Evolutionary conservation across 2,888 invertebrate genomes (phyloP), one percentile per base, ranked within the genome.

Genomic region (Diarsia dahlii): DNA sequence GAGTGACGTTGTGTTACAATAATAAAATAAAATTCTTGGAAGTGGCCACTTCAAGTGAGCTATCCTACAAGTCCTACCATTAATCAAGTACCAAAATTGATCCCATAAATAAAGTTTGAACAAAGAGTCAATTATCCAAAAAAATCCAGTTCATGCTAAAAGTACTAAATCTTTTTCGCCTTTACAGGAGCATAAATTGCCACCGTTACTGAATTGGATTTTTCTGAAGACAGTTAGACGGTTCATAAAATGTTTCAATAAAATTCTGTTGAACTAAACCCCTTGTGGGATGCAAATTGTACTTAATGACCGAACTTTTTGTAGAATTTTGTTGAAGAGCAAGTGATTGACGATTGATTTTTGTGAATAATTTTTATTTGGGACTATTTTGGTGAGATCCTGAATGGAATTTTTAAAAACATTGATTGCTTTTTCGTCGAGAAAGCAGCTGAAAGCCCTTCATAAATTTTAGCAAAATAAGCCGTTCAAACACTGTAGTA

Each of bases 171-270:
- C 63, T 76, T 71, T 64, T 60, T 67, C 1, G 56, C 64, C 65
- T 83, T 76, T 64, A 76, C 23, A 58, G 18, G 63, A 58, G 72
- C 81, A 76, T 85, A 81, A 84, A 85, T 85, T 76, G 60, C 67
- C 63, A 58, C 66, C 56, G 65, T 68, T 66, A 50, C 52, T 63
- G 68, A 82, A 82, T 81, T 73, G 81, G 68, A 81, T 73, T 81
- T 76, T 74, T 67, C 54, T 58, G 34, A 54, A 68, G 74, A 74
- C 74, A 71, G 63, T 76, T 70, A 74, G 65, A 63, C n/a, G 58
- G 45, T 71, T 72, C 62, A 76, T 78, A 70, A 81, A 81, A 85
- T 71, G 64, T 67, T 62, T 56, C 15, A 66, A 63, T 60, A 75
- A 75, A 84, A 78, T 73, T 75, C 13, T 48, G 46, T 83, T 23